phyloP scores from a whole-genome alignment of 2,888 invertebrate genomes.

The Uloborus plumipes region DNA sequence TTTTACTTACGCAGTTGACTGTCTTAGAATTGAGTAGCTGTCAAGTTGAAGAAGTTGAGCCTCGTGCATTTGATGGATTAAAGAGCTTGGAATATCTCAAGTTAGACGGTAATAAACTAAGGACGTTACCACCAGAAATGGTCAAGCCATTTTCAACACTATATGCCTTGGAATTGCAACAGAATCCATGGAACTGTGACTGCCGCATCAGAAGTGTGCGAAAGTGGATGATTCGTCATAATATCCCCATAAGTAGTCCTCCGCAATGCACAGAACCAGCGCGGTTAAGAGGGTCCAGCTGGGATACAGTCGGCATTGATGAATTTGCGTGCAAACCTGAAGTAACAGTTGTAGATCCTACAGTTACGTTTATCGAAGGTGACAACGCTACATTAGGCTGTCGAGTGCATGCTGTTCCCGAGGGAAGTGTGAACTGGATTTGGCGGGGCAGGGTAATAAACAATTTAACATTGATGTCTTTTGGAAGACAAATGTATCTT shows the following conservation, averaged over 20 bases:
- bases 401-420: constrained; percentile 65
- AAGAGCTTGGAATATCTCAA: constrained; percentile 65
- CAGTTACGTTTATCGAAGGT: constrained; percentile 51
- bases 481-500: constrained; percentile 67
- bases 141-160: constrained; percentile 62
- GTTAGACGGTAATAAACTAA: constrained; percentile 66
- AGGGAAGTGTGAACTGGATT: constrained; percentile 66
- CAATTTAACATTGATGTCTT: constrained; percentile 67
- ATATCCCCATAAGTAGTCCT: constrained; percentile 82
- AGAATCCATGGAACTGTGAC: constrained; percentile 79
- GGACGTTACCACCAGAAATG: constrained; percentile 61
- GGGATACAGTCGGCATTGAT: constrained; percentile 65
- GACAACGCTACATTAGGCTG: constrained; percentile 67
- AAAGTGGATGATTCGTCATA: constrained; percentile 83
- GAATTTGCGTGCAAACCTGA: constrained; percentile 66
- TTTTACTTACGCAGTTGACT: constrained; percentile 59
- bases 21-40: constrained; percentile 65
- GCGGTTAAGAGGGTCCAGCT: constrained; percentile 65
- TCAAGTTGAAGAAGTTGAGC: constrained; percentile 64
- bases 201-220: constrained; percentile 86
- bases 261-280: constrained; percentile 81
- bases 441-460: constrained; percentile 65
- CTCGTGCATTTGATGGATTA: constrained; percentile 66
- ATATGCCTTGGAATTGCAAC: constrained; percentile 59
- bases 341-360: constrained; percentile 56